phyloP scores from a whole-genome alignment of 1,140 invertebrate species.

The Cydia strobilella region DNA sequence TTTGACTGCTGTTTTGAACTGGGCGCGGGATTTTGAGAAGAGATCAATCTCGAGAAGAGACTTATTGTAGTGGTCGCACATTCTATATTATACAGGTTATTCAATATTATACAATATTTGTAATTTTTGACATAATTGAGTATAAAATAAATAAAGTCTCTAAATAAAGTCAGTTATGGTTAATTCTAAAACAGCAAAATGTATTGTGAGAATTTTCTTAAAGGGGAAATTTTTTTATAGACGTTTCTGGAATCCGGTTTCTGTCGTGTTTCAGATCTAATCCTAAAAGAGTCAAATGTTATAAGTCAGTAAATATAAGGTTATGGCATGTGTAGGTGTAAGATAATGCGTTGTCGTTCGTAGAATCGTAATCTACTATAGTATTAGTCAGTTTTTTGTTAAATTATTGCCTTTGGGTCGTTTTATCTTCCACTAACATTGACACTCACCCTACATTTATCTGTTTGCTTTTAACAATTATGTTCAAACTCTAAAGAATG shows the following conservation, averaged over 20 bases:
- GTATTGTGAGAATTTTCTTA: constrained; percentile 53
- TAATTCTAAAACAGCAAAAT: too few relatives aligned
- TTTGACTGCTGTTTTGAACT: too few relatives aligned
- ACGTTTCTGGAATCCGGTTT: constrained; percentile 16
- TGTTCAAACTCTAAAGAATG: constrained; percentile 5
- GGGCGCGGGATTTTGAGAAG: too few relatives aligned
- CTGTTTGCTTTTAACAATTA: constrained; percentile 25
- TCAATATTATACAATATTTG: too few relatives aligned
- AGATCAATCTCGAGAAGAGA: too few relatives aligned
- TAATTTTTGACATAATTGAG: too few relatives aligned
- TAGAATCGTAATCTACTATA: constrained; percentile 27
- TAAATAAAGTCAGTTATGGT: too few relatives aligned
- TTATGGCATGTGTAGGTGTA: constrained; percentile 20
- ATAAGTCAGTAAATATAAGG: constrained; percentile 29
- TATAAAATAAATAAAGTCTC: too few relatives aligned
- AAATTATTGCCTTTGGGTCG: constrained; percentile 29
- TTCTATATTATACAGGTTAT: too few relatives aligned
- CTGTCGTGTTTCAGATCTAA: constrained; percentile 19
- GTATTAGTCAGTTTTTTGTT: constrained; percentile 27
- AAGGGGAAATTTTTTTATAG: constrained; percentile 40
- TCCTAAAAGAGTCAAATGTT: constrained; percentile 15
- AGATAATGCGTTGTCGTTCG: constrained; percentile 10
- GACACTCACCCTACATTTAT: constrained; percentile 25
- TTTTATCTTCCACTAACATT: constrained; percentile 29
- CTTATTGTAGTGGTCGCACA: too few relatives aligned